Percentiles rank a stretch among this genome's conserved stretches.
Conservation (phyloP, 2,797 vertebrate genomes). For the Florisuga fusca region DNA sequence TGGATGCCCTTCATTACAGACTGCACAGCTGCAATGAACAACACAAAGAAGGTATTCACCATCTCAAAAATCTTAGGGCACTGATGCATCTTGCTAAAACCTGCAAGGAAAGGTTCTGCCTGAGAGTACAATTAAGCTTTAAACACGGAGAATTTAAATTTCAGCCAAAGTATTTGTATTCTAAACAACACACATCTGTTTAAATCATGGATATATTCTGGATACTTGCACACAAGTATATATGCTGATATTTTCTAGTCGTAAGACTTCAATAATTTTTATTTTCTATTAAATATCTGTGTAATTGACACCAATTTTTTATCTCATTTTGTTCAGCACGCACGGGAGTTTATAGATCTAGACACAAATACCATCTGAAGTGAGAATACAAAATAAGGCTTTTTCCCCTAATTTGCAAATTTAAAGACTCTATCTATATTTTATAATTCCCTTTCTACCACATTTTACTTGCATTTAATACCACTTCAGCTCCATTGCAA, state of each 20-base stretch:
- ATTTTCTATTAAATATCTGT: conserved; percentile 43
- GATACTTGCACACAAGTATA: not conserved
- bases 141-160: not conserved
- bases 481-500: conserved; percentile 40
- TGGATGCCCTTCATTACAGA: conserved; percentile 42
- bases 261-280: conserved; percentile 37
- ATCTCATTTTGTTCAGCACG: not conserved
- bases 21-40: conserved; percentile 63
- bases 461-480: conserved; percentile 41
- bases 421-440: conserved; percentile 11
- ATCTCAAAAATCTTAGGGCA: conserved; percentile 26
- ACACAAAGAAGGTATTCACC: conserved; percentile 50
- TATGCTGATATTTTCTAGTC: not conserved
- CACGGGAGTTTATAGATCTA: not conserved
- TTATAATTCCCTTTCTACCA: conserved; percentile 12
- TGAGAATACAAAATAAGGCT: conserved; percentile 30
- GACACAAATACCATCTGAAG: conserved; percentile 16
- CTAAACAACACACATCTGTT: not conserved
- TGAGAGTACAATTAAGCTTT: conserved; percentile 25
- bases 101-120: conserved; percentile 2
- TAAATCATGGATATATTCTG: not conserved
- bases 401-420: conserved; percentile 46
- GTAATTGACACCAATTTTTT: conserved; percentile 4
- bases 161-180: not conserved
- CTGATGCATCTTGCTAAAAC: conserved; percentile 41